Evolutionary conservation across 1,140 invertebrate genomes (phyloP).

Genomic region (Habropoda laboriosa): DNA sequence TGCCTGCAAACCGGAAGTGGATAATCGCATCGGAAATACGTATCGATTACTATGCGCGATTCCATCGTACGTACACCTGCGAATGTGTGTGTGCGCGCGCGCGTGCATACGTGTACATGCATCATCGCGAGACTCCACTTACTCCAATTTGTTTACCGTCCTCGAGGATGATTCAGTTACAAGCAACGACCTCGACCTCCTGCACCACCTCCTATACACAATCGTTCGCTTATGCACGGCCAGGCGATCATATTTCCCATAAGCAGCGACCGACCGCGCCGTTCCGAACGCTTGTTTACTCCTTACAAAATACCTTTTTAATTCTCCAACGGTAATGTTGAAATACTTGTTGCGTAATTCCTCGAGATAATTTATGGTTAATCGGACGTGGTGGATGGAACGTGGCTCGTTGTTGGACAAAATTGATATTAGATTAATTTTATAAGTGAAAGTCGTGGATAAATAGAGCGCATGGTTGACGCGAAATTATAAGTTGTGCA

Average conservation of each 20-base stretch:
- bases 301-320: not conserved
- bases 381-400: no score
- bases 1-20: not conserved
- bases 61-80: not conserved
- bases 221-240: slow-evolving; percentile 28
- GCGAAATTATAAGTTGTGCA: no score
- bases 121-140: slow-evolving; percentile 57
- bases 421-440: no score
- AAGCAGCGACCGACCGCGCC: not conserved
- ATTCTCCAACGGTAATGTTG: no score
- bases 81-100: not conserved
- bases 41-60: not conserved
- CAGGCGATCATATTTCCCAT: slow-evolving; percentile 28
- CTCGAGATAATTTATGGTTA: not conserved
- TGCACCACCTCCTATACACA: slow-evolving; percentile 39
- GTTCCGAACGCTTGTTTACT: not conserved
- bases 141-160: slow-evolving; percentile 67
- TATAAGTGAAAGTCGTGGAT: no score
- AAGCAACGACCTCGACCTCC: slow-evolving; percentile 57
- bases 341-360: not conserved
- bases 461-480: no score
- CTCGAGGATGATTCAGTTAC: slow-evolving; percentile 54
- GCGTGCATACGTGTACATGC: slow-evolving; percentile 29
- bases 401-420: no score
- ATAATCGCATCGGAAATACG: not conserved